Base-by-base conservation (phyloP, 2,888 invertebrate species). In the Gisinianus flammeolus region DNA sequence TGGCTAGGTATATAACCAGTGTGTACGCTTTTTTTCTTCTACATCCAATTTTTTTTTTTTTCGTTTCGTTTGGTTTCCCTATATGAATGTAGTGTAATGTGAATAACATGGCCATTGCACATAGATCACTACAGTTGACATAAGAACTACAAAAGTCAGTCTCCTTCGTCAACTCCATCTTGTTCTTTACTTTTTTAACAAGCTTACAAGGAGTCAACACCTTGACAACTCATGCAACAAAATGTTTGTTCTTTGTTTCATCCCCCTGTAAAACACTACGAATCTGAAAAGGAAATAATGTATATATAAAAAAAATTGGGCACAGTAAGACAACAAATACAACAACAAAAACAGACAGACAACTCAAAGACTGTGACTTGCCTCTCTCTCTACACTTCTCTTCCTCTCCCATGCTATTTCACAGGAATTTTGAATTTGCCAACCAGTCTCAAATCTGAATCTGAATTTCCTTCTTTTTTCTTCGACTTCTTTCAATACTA, bases 151-250 rank as follows among this genome's bases (percentile, higher is more conserved):
- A 44, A 44, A 44, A 44, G 44, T 44, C 44, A n/a, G n/a, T 44
- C 44, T 44, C 44, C 19, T 44, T 44, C 44, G 22, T 22, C 22
- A 58, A 58, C 16, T 28, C 12, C 12, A 35, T 44, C 54, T 19
- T 44, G 52, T 26, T 28, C 54, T 70, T 70, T 54, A 54, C 70
- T 19, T 70, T 69, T 52, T 70, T 44, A 54, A 54, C 54, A 70
- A 54, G 54, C 54, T 24, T 70, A 58, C 30, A 71, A 28, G 33
- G 58, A 72, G 72, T 72, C 72, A 72, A 58, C 72, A 72, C 72
- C 72, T 72, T 72, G 72, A 72, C 72, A 72, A 72, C 72, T 72
- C 72, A 58, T 58, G 58, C 58, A 72, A 72, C 58, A 31, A 31
- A 67, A 67, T 67, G 67, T 67, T 67, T 67, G 67, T 30, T 67